phyloP scores from a whole-genome alignment of 1,140 invertebrate genomes.

The Pygmarrhopalites habei region DNA sequence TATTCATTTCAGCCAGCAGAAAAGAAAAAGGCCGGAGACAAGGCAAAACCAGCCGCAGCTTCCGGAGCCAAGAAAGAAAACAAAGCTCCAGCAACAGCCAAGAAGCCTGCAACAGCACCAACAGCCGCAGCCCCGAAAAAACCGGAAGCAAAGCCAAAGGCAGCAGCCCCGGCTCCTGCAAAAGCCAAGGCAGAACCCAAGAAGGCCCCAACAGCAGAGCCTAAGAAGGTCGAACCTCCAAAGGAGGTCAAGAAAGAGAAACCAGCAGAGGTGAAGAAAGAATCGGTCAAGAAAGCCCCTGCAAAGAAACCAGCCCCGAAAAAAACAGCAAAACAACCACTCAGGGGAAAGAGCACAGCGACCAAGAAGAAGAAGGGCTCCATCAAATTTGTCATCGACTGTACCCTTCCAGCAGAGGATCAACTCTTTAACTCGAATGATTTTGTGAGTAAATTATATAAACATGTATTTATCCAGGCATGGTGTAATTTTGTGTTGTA shows the following conservation, averaged over 20 bases:
- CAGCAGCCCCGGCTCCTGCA: slow-evolving; percentile 14
- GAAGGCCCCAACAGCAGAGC: slow-evolving; percentile 7
- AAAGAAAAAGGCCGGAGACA: slow-evolving; percentile 21
- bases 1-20: slow-evolving; percentile 19
- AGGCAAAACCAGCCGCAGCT: slow-evolving; percentile 10
- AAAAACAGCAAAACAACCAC: slow-evolving; percentile 55
- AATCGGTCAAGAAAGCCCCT: slow-evolving; percentile 17
- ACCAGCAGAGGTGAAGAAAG: slow-evolving; percentile 14
- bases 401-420: slow-evolving; percentile 98
- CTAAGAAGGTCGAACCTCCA: slow-evolving; percentile 16
- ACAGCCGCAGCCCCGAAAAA: slow-evolving; percentile 12
- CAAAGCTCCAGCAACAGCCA: slow-evolving; percentile 26
- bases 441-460: slow-evolving; percentile 77
- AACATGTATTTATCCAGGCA: too few species aligned
- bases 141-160: slow-evolving; percentile 16
- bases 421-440: slow-evolving; percentile 94
- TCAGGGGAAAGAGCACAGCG: slow-evolving; percentile 55
- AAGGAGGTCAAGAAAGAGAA: slow-evolving; percentile 1
- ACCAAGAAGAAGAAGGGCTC: slow-evolving; percentile 85
- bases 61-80: slow-evolving; percentile 20
- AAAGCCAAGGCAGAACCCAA: slow-evolving; percentile 15
- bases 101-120: slow-evolving; percentile 13
- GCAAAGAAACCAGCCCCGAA: slow-evolving; percentile 17
- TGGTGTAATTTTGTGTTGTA: too few species aligned
- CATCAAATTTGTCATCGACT: slow-evolving; percentile 91